Conservation (phyloP, 2,888 invertebrate species). For the Notodonta ziczac region DNA sequence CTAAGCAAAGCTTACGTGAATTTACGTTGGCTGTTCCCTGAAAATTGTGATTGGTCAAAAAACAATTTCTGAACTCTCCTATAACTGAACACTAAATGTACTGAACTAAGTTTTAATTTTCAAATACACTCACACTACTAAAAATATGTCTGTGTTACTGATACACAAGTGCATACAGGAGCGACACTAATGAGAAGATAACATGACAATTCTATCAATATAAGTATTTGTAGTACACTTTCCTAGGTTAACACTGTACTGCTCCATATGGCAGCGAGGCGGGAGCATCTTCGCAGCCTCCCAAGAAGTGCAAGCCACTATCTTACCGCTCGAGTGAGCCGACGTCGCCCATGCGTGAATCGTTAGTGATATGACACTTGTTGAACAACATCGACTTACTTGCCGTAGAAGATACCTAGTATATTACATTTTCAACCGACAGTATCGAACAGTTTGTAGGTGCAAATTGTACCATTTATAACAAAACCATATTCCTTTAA, state of each 20-base stretch:
- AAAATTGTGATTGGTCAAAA: background rate
- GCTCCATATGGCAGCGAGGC: background rate
- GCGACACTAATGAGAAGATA: no score
- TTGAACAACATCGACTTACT: slow-evolving; percentile 18
- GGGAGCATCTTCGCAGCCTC: background rate
- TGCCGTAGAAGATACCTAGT: background rate
- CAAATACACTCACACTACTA: no score
- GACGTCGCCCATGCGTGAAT: slow-evolving; percentile 33
- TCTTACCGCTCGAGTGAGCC: slow-evolving; percentile 28
- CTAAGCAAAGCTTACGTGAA: background rate
- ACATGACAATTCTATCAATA: no score
- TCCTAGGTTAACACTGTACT: background rate
- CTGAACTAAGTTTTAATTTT: no score
- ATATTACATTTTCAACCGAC: background rate
- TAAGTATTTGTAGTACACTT: background rate
- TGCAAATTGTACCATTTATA: no score
- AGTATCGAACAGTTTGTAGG: no score
- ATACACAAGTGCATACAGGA: no score
- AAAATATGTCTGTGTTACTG: no score
- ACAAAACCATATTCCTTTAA: no score
- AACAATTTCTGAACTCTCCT: no score
- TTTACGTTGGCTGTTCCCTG: slow-evolving; percentile 1
- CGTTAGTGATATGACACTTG: slow-evolving; percentile 31
- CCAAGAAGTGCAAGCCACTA: slow-evolving; percentile 16
- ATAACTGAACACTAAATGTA: no score